A percentile compares a stretch with the other conserved stretches of the same genome.
phyloP scores from a whole-genome alignment of 2,113 vertebrate genomes.

The Lepidothrix coronata region DNA sequence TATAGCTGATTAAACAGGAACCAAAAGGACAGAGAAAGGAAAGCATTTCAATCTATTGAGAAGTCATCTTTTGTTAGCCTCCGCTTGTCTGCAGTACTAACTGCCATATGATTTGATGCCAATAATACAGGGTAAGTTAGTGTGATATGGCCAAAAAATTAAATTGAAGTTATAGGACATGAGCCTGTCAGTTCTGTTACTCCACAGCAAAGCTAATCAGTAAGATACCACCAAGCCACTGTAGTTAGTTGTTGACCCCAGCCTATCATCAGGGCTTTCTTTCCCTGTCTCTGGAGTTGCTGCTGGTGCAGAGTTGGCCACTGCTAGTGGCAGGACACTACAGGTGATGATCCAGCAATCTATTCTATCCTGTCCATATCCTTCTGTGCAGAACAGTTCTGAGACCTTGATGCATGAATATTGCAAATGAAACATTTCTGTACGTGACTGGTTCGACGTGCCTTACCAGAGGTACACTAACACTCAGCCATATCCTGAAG shows the following conservation, averaged over 20 bases:
- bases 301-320: not conserved
- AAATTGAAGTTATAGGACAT: not conserved
- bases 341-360: not conserved
- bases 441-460: not conserved
- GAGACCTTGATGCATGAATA: not conserved
- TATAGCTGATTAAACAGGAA: not conserved
- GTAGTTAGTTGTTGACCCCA: not conserved
- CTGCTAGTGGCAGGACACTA: not conserved
- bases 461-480: not conserved
- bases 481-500: not conserved
- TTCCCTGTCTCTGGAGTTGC: not conserved
- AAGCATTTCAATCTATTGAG: not conserved
- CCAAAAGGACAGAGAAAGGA: not conserved
- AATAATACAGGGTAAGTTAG: not conserved
- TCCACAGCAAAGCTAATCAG: not conserved
- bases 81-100: not conserved
- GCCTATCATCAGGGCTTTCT: not conserved
- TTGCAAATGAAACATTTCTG: not conserved
- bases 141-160: not conserved
- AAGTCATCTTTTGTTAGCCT: not conserved
- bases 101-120: not conserved
- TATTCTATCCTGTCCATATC: not conserved
- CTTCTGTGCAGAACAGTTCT: not conserved
- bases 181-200: not conserved
- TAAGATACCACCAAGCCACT: not conserved